Base-by-base conservation (phyloP, 2,888 invertebrate genomes). In the Pocota personata region DNA sequence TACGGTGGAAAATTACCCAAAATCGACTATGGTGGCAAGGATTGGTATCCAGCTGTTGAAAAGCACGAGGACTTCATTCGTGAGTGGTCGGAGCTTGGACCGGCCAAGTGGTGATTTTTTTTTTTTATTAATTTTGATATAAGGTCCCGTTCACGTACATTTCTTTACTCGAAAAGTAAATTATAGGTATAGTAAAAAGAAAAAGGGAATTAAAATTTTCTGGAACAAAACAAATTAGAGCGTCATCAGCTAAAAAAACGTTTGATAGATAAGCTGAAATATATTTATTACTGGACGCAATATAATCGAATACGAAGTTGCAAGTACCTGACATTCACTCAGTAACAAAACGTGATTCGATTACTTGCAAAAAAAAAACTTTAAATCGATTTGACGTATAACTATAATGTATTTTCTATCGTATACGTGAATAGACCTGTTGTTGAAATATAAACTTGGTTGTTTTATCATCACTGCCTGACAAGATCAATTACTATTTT, bases 41-140 rank as follows among this genome's bases (percentile, higher is more conserved):
- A 97, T 64, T 97, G 97, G 97, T 96, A 95, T 90, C 95, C 96
- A 8, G 93, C 94, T 64, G 93, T 97, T 88, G 93, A 94, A 48
- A 93, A 94, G 1, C 93, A 95, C 87, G 92, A 95, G 24, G 95
- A 95, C 0, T 95, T 95, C 89, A 94, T 97, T 71, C 92, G 93
- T 90, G 94, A 94, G 89, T 95, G 95, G 95, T 95, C 95, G 90
- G 92, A 94, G 16, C 95, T 95, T 90, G 96, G 96, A 1, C 94
- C 94, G 60, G 94, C 93, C 21, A 94, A 95, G 55, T 92, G 92
- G 92, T 92, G 86, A 88, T 21, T 21, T 12, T 14, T 40, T 21
- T 10, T 48, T 48, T 19, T 48, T 21, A 10, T 21, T 4, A 73
- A 10, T 27, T 2, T 24, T 35, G 10, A 12, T 14, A 57, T 64